A percentile compares a stretch with the other conserved stretches of the same genome.
phyloP scores from a whole-genome alignment of 2,113 vertebrate species.

The Oryzias javanicus region DNA sequence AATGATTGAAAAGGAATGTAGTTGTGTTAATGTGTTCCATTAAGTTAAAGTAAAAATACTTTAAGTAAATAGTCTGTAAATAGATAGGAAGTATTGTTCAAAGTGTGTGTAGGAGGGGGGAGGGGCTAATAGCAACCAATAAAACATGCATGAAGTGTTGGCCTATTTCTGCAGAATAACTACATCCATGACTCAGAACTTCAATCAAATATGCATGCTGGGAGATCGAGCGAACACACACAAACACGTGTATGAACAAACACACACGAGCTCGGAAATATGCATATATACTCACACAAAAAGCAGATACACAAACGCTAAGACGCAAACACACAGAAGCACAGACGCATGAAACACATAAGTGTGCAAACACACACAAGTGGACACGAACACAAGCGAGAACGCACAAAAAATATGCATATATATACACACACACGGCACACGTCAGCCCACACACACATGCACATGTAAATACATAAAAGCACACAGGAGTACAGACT shows the following conservation, averaged over 20 bases:
- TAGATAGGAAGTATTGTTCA: constrained; percentile 47
- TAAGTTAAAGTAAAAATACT: no score
- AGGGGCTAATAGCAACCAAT: constrained; percentile 9
- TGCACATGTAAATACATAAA: no score
- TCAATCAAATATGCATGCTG: constrained; percentile 36
- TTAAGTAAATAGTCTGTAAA: constrained; percentile 36
- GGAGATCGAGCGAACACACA: not conserved
- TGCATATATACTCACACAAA: not conserved
- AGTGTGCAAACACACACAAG: no score
- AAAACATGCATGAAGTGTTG: constrained; percentile 25
- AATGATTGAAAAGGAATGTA: constrained; percentile 12
- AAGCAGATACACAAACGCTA: not conserved
- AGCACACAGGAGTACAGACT: no score
- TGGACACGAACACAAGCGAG: no score
- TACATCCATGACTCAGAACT: constrained; percentile 9
- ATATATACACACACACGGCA: no score
- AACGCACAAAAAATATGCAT: no score
- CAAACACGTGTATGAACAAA: no score
- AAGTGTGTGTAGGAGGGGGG: constrained; percentile 17
- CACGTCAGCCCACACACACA: no score
- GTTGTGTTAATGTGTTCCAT: constrained; percentile 2
- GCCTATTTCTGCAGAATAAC: constrained; percentile 25
- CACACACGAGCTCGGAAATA: no score
- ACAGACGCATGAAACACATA: no score
- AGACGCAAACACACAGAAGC: not conserved